Evolutionary conservation across 1,140 invertebrate genomes (phyloP).

Genomic region (Atta texana): DNA sequence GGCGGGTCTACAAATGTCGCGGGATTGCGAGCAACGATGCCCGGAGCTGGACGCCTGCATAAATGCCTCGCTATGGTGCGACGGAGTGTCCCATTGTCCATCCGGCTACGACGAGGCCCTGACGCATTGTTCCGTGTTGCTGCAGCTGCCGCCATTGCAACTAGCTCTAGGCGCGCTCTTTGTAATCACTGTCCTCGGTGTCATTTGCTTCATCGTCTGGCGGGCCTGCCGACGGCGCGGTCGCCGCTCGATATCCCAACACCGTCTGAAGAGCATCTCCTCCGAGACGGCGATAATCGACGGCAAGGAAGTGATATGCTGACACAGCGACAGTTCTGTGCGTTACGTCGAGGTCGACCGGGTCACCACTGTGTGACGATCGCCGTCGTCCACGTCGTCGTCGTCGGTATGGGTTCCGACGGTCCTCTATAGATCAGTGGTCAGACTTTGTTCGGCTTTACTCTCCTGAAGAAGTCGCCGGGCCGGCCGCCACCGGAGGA

Average conservation of each 20-base stretch:
- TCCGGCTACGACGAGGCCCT: slow-evolving; percentile 95
- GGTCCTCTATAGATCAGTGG: slow-evolving; percentile 35
- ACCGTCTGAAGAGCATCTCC: slow-evolving; percentile 91
- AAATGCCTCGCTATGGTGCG: slow-evolving; percentile 95
- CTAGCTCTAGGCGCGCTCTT: slow-evolving; percentile 87
- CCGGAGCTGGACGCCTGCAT: slow-evolving; percentile 95
- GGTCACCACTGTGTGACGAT: slow-evolving; percentile 94
- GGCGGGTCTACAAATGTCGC: slow-evolving; percentile 88
- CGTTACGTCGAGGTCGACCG: slow-evolving; percentile 95
- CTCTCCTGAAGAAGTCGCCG: slow-evolving; percentile 55
- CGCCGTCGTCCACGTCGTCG: slow-evolving; percentile 68
- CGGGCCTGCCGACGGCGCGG: slow-evolving; percentile 89
- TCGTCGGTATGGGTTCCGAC: slow-evolving; percentile 31
- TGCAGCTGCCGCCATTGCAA: slow-evolving; percentile 91
- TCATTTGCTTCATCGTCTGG: slow-evolving; percentile 86
- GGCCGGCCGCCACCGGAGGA: slow-evolving; percentile 22
- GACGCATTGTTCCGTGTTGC: slow-evolving; percentile 91
- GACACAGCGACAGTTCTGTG: slow-evolving; percentile 97
- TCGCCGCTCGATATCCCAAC: slow-evolving; percentile 90
- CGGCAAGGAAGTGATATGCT: slow-evolving; percentile 95
- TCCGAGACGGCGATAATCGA: slow-evolving; percentile 93
- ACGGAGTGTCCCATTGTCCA: slow-evolving; percentile 94
- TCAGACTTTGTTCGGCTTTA: slow-evolving; percentile 37
- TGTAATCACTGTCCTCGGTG: slow-evolving; percentile 80
- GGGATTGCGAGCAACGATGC: slow-evolving; percentile 93